Base-by-base conservation (phyloP, 2,888 invertebrate genomes). In the Tolmerus cingulatus region DNA sequence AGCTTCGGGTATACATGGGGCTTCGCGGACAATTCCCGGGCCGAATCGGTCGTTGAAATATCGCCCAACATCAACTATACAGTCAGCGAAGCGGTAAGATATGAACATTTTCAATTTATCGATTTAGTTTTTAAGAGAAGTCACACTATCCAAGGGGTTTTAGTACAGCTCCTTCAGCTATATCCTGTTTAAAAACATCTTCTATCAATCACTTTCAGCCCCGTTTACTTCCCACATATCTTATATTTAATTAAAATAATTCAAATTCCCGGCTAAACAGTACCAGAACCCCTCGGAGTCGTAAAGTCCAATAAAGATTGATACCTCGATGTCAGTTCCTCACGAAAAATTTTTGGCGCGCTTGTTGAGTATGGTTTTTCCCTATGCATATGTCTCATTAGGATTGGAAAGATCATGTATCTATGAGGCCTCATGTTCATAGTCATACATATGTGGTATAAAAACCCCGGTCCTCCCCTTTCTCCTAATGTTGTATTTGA, bases 31-130 rank as follows among this genome's bases (percentile, higher is more conserved):
- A 93, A 92, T 90, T 91, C 91, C 88, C 91, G 91, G 88, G 90
- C 92, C 89, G 93, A 93, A 90, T 92, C 92, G 88, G 92, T 93
- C 87, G 91, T 93, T 89, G 93, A 93, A 90, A 93, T 93, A 90
- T 92, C 93, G 89, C 92, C 93, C 87, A 93, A 92, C 90, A 92
- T 93, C 89, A 93, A 93, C 90, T 93, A 93, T 89, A 93, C 93
- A 87, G 93, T 93, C 89, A 92, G 92, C 90, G 93, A 93, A 90
- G 91, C 93, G 91, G 93, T 93, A 92, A 93, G 92, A 74, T 78
- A 27, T 57, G 27, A 51, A 46, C 1, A 46, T 46, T 46, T 46
- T 34, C 30, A 43, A 19, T 46, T 51, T 82, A 34, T 55, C 16
- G 34, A 34, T 82, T 82, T 43, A 19, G 19, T 23, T 79, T 51